A percentile compares a stretch with the other conserved stretches of the same genome.
These are phyloP conservation scores for Macrotus californicus DNA, from an alignment of 2,113 vertebrate genomes.

Conservation along the genomic window DNA sequence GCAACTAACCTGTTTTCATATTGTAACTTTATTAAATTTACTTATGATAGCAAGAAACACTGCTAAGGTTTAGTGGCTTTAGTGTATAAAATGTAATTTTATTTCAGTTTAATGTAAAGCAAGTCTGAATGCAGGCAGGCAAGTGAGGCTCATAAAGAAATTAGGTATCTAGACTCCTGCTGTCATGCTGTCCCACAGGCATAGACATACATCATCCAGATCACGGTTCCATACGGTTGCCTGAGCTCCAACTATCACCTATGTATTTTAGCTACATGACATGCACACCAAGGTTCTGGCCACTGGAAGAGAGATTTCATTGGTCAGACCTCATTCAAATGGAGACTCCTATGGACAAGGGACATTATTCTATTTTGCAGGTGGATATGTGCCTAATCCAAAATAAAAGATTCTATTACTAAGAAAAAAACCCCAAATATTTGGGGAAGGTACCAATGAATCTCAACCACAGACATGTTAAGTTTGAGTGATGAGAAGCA, in stretches of 20 bases:
- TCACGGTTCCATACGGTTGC: background rate
- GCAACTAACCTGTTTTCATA: background rate
- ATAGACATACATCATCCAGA: background rate
- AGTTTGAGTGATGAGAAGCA: background rate
- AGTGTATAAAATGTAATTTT: background rate
- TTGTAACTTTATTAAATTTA: background rate
- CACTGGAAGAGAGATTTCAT: background rate
- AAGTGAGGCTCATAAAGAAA: background rate
- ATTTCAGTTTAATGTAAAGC: background rate
- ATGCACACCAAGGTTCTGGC: background rate
- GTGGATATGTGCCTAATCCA: background rate
- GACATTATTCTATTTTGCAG: background rate
- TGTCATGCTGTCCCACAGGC: background rate
- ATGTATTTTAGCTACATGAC: background rate
- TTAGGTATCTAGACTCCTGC: background rate
- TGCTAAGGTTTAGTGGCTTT: background rate
- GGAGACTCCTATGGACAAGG: background rate
- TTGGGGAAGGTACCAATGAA: background rate
- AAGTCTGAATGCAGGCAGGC: background rate
- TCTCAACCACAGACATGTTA: background rate
- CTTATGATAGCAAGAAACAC: background rate
- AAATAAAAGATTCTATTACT: background rate
- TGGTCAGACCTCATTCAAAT: background rate
- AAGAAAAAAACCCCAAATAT: background rate
- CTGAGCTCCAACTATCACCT: background rate